Base-by-base conservation (phyloP, 2,113 vertebrate species). In the Neotoma lepida region DNA sequence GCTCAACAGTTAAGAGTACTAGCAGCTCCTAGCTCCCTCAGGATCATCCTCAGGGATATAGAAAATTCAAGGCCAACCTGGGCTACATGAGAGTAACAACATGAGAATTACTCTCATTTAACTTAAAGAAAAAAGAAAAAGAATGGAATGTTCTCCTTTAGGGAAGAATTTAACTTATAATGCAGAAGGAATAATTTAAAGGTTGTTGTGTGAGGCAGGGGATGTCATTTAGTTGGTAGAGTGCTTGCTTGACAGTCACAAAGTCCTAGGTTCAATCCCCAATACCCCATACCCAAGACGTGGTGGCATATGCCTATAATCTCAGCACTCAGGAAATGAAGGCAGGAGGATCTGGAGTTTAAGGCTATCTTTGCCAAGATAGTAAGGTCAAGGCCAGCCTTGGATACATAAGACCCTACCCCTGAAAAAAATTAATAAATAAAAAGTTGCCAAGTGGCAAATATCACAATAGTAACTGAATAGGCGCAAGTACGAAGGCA, bases 171-270 rank as follows among this genome's bases (percentile, higher is more conserved):
- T 51, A 51, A 87, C 74, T 87, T 86, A 81, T 56, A 64, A 93
- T n/a, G n/a, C 49, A 87, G 66, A 93, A 91, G 49, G 35, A 82
- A 84, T 24, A 3, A 70, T 26, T 90, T 49, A 58, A 88, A 88
- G 82, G 74, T 68, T 51, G 39, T 35, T 74, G 44, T 70, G 35
- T 76, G 14, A 49, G 46, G 46, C 6, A 51, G 6, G 26, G 44
- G 13, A 30, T 46, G 26, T 12, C 41, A 28, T 17, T 70, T 71
- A 71, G n/a, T 20, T 71, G 68, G 18, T 4, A 41, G 18, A 73
- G n/a, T 73, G 70, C 18, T 41, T 24, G 18, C 70, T 24, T 73
- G 9, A 5, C n/a, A 73, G 68, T 39, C 68, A 71, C n/a, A 39
- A 39, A 71, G 35, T 35, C 70, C 70, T 73, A 7, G 20, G 20